Base-by-base conservation (phyloP, 2,888 invertebrate species). In the Chymomyza caudatula region DNA sequence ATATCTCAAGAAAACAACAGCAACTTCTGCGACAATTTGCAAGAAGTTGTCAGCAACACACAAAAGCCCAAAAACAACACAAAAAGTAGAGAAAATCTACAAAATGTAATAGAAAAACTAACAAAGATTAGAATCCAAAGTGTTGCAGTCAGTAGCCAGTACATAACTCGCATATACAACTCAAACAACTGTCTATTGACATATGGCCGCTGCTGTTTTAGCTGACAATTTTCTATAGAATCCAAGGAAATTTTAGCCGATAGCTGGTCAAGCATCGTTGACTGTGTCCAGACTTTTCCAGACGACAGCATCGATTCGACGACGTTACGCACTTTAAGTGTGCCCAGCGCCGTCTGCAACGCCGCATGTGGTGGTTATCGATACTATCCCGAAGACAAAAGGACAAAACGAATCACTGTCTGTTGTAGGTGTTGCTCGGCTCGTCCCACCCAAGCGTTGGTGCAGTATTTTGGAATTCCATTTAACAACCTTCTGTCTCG, bases 131-230 rank as follows among this genome's bases (percentile, higher is more conserved):
- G 61, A 61, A 80, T 80, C 79, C 57, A 66, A 8, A 15, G 11
- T 68, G 60, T 74, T 66, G 64, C 59, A 59, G 25, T 47, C 44
- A 49, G 29, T 54, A 54, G 54, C 25, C 25, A 42, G 37, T 17
- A 11, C 17, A 37, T 23, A 23, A 23, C 47, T n/a, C 6, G 55
- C 53, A 63, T 52, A 65, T 65, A 65, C 71, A 71, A 63, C 75
- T 79, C 80, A 83, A 77, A 71, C 83, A 80, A 80, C 74, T 83
- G 83, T 63, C 63, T 59, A 65, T 58, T 71, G 80, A 67, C 83
- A 80, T 82, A 80, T 82, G 80, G 72, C 53, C 62, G 59, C 22
- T 64, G 63, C 58, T 47, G 42, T n/a, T 17, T 54, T 29, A 29
- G 15, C 29, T 17, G 23, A 51, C 60, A 51, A n/a, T 69, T 73